phyloP scores from a whole-genome alignment of 2,113 vertebrate genomes.

The Salvelinus sp. region DNA sequence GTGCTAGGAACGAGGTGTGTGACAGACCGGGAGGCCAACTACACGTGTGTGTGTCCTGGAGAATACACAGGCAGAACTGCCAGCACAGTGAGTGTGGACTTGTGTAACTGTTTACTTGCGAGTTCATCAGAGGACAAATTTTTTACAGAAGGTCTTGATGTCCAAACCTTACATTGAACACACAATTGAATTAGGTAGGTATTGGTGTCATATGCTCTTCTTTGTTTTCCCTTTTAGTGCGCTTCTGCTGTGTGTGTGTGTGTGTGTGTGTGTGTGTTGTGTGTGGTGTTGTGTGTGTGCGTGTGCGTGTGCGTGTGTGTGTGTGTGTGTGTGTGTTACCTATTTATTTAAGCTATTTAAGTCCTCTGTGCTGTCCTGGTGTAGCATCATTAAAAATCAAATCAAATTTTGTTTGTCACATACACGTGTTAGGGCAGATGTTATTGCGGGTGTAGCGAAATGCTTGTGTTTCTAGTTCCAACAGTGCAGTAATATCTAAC shows the following conservation, averaged over 20 bases:
- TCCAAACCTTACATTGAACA: background rate
- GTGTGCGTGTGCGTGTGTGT: too few species aligned
- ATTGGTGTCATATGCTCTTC: conserved; percentile 26
- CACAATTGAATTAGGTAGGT: conserved; percentile 15
- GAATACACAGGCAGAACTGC: conserved; percentile 88
- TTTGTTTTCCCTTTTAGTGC: background rate
- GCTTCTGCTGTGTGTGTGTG: background rate
- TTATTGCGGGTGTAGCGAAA: too few species aligned
- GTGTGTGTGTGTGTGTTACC: too few species aligned
- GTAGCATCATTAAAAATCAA: too few species aligned
- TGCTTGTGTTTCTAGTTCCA: too few species aligned
- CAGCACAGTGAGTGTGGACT: conserved; percentile 81
- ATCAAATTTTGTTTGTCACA: too few species aligned
- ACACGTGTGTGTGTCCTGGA: conserved; percentile 84
- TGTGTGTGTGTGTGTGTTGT: too few species aligned
- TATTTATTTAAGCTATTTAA: too few species aligned
- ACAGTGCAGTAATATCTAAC: too few species aligned
- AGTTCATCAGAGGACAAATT: background rate
- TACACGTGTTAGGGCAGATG: too few species aligned
- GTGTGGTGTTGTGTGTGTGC: too few species aligned
- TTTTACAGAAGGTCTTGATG: background rate
- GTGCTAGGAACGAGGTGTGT: conserved; percentile 87
- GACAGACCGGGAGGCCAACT: conserved; percentile 85
- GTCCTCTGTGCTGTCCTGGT: too few species aligned
- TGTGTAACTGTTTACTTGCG: background rate